A percentile compares a stretch with the other conserved stretches of the same genome.
These are phyloP conservation scores for Megalops atlanticus DNA, from an alignment of 2,113 vertebrate genomes.

Conservation along the genomic window DNA sequence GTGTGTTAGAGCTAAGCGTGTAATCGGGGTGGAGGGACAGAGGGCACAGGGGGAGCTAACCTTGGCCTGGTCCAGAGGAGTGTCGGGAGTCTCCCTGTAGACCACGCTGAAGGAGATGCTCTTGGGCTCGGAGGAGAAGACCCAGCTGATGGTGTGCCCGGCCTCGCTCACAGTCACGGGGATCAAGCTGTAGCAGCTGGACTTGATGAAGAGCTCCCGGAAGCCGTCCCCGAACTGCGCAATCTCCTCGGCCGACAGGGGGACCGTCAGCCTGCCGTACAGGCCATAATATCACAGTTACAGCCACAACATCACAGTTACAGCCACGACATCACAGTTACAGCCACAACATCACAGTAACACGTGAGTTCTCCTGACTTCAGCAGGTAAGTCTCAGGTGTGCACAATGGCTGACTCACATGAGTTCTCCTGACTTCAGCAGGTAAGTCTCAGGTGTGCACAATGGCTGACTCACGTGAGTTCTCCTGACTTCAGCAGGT, in stretches of 20 bases:
- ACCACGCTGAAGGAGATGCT: conserved; percentile 92
- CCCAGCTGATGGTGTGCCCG: conserved; percentile 86
- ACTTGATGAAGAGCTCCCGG: conserved; percentile 89
- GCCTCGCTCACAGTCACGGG: conserved; percentile 71
- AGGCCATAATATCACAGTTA: too few species aligned
- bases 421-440: conserved; percentile 76
- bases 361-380: background rate
- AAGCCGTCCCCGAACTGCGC: conserved; percentile 76
- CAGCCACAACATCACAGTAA: background rate
- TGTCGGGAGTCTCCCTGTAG: conserved; percentile 76
- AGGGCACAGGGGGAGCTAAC: conserved; percentile 50
- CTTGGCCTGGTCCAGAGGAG: conserved; percentile 83
- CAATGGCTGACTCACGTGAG: conserved; percentile 90
- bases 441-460: background rate
- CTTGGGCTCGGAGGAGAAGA: conserved; percentile 92
- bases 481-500: conserved; percentile 87
- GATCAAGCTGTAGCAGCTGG: conserved; percentile 87
- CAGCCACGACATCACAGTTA: too few species aligned
- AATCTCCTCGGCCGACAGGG: conserved; percentile 81
- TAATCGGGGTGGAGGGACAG: background rate
- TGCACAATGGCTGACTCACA: conserved; percentile 80
- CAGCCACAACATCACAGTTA: too few species aligned
- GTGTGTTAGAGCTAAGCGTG: too few species aligned
- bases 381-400: background rate
- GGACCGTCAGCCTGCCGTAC: conserved; percentile 70